Conservation (phyloP, 2,888 invertebrate genomes). For the Tinea trinotella region DNA sequence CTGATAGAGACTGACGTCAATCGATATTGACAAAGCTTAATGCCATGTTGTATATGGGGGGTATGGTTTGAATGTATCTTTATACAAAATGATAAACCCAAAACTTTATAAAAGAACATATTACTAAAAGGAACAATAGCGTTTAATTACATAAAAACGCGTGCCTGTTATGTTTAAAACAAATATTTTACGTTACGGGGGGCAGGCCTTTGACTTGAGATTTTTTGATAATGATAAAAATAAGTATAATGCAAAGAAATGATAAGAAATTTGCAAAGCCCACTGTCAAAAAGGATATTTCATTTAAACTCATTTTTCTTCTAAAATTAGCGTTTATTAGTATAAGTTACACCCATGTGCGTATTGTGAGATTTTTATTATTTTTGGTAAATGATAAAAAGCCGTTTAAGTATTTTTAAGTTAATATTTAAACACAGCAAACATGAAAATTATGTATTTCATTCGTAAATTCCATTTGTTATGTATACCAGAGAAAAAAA, state of each 20-base stretch:
- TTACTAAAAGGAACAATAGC: not conserved
- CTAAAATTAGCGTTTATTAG: no score
- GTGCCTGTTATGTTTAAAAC: conserved; percentile 1
- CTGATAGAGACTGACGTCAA: conserved; percentile 9
- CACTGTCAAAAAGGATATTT: no score
- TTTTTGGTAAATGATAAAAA: no score
- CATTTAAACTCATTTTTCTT: no score
- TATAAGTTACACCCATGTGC: no score
- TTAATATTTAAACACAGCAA: no score
- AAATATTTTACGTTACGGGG: conserved; percentile 1
- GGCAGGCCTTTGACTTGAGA: not conserved
- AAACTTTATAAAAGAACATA: not conserved
- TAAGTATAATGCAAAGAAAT: not conserved
- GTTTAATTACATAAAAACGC: not conserved
- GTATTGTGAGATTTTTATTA: no score
- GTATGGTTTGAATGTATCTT: not conserved
- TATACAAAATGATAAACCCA: not conserved
- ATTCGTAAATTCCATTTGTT: no score
- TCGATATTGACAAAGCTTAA: not conserved
- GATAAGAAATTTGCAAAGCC: not conserved
- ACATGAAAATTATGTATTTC: no score
- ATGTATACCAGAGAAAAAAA: no score
- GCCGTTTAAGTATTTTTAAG: no score
- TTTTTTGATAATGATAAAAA: not conserved
- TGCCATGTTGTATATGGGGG: not conserved